A percentile compares a stretch with the other conserved stretches of the same genome.
Evolutionary conservation across 2,888 invertebrate species (phyloP).

Genomic region (Stegophylla sp.): DNA sequence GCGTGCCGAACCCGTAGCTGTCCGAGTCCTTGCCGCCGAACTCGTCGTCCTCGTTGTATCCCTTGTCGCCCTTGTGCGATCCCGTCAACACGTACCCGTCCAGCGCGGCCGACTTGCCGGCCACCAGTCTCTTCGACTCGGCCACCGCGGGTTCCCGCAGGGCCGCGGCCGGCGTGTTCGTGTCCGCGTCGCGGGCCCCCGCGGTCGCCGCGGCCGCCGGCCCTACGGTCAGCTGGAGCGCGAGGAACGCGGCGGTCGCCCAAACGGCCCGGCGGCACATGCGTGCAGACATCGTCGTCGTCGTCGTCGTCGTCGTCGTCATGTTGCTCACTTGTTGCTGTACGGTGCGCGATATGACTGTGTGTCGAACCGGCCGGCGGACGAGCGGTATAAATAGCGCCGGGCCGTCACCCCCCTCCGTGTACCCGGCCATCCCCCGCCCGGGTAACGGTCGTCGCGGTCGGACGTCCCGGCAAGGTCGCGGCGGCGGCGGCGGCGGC

Average conservation of each 20-base stretch:
- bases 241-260: not conserved
- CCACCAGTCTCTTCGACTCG: constrained; percentile 31
- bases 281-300: not conserved
- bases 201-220: not conserved
- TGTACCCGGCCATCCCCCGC: too few relatives aligned
- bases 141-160: constrained; percentile 27
- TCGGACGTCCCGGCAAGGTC: not conserved
- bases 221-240: not conserved
- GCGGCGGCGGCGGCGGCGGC: not conserved
- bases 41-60: constrained; percentile 49
- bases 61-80: constrained; percentile 56
- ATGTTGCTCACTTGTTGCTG: too few relatives aligned
- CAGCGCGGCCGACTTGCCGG: not conserved
- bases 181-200: not conserved
- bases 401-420: not conserved
- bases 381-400: not conserved
- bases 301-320: not conserved
- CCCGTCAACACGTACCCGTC: constrained; percentile 48
- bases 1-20: constrained; percentile 63
- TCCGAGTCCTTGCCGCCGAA: constrained; percentile 39
- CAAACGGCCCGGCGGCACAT: not conserved
- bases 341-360: not conserved
- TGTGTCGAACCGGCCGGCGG: not conserved
- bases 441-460: not conserved
- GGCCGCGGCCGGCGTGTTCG: not conserved